Evolutionary conservation across 2,797 vertebrate species (phyloP).

Genomic region (Myiotriccus ornatus): DNA sequence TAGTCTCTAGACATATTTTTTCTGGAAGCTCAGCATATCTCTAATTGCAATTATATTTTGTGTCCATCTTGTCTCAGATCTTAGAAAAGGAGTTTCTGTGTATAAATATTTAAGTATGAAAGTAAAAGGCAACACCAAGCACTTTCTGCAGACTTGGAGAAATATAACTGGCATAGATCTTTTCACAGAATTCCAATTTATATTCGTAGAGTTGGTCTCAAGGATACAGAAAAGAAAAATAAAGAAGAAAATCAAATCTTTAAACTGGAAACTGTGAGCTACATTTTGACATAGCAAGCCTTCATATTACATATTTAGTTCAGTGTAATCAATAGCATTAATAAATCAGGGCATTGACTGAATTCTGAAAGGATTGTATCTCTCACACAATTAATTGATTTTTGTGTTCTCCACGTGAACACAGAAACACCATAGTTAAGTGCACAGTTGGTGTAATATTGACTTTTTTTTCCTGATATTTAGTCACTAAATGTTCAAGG

Average conservation of each 20-base stretch:
- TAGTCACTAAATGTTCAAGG: conserved; percentile 63
- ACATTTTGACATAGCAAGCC: neutral
- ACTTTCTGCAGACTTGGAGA: conserved; percentile 6
- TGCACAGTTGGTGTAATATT: conserved; percentile 59
- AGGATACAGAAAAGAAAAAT: neutral
- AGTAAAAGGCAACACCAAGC: conserved; percentile 38
- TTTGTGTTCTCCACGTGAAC: conserved; percentile 51
- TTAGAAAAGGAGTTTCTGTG: conserved; percentile 33
- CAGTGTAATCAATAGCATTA: conserved; percentile 61
- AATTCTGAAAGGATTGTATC: conserved; percentile 49
- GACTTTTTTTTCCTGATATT: conserved; percentile 68
- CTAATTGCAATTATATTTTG: conserved; percentile 78
- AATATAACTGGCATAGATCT: neutral
- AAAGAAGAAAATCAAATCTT: conserved; percentile 28
- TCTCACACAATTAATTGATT: conserved; percentile 58
- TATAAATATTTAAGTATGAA: conserved; percentile 62
- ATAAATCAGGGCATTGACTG: conserved; percentile 56
- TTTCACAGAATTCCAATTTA: neutral
- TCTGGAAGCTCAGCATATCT: conserved; percentile 70
- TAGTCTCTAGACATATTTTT: conserved; percentile 67
- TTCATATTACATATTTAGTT: conserved; percentile 25
- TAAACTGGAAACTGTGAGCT: neutral
- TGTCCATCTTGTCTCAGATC: conserved; percentile 65
- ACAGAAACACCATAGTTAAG: conserved; percentile 46
- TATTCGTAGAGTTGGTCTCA: neutral